Evolutionary conservation across 1,140 invertebrate genomes (phyloP), one percentile per base, ranked within the genome.

Genomic region (Brachionus paranguensis): DNA sequence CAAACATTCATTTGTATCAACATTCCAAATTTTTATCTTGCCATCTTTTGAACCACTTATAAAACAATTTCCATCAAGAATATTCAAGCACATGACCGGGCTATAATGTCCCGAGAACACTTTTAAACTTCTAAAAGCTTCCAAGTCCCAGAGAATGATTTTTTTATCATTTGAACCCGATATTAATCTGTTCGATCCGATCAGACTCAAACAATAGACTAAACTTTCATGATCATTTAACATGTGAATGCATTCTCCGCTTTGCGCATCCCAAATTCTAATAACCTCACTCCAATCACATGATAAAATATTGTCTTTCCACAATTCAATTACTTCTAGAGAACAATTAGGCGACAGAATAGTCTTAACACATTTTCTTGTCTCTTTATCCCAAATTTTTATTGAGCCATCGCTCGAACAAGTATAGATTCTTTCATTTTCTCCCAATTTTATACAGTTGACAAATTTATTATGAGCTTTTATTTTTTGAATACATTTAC

Each of bases 41-140:
- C 89, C 87, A 87, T 89, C 89, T 85, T 89, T 89, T 14, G 88
- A 87, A 27, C 89, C 88, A 45, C 87, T 87, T 1, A 86, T 86
- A 86, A 86, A 90, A 2, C 88, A 88, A 50, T 88, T 87, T 24
- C 24, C 6, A 50, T 76, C 45, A 7, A 76, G 7, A 11, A 12
- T 10, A 47, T 76, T 20, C 8, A 76, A 20, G 14, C 72, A 76
- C 20, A 50, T 17, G 1, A 76, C 43, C 10, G n/a, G 4, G 11
- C 7, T 47, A 24, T 47, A 6, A 76, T 76, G 72, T 10, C 43
- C 72, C 2, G 5, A 27, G 14, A 76, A 76, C 2, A 27, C 17
- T 29, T 76, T 50, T 47, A 76, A 29, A 27, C 43, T 10, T 8
- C n/a, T 76, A 5, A 47, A 47, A 47, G 24, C 11, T 20, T 76